Conservation (phyloP, 2,797 vertebrate genomes). For the Takifugu ocellatus region DNA sequence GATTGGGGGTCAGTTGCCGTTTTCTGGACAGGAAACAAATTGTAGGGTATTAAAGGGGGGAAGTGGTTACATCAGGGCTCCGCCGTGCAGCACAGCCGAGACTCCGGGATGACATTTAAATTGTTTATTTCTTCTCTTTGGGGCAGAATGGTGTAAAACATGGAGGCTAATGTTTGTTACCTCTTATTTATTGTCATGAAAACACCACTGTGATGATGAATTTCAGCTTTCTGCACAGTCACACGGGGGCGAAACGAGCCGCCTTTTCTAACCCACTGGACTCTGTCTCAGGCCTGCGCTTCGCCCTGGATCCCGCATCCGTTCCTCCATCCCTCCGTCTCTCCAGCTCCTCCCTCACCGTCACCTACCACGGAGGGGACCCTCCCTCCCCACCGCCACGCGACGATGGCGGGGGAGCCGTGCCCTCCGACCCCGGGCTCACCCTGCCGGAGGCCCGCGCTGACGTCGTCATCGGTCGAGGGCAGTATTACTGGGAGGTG, state of each 20-base stretch:
- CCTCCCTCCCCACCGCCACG: not conserved
- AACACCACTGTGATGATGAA: too few relatives aligned
- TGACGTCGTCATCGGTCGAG: conserved; percentile 53
- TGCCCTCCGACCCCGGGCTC: conserved; percentile 13
- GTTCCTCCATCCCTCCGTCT: conserved; percentile 51
- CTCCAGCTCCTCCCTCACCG: conserved; percentile 57
- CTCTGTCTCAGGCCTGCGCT: conserved; percentile 49
- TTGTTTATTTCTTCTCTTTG: not conserved
- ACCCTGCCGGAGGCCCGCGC: conserved; percentile 43
- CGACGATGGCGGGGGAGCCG: not conserved
- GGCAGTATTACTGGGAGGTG: conserved; percentile 77
- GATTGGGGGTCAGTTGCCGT: not conserved
- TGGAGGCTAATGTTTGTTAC: too few relatives aligned
- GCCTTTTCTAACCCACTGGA: not conserved
- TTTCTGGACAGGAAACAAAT: not conserved
- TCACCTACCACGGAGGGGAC: conserved; percentile 36
- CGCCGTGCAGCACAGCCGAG: not conserved
- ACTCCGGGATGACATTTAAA: not conserved
- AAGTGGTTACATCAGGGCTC: not conserved
- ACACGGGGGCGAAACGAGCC: too few relatives aligned
- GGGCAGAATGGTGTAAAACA: not conserved
- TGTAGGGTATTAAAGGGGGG: not conserved
- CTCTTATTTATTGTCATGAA: too few relatives aligned
- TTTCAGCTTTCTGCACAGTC: too few relatives aligned
- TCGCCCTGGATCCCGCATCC: conserved; percentile 58